Percentiles rank a stretch among this genome's conserved stretches.
These are phyloP conservation scores for Parapristionchus giblindavisi DNA, from an alignment of 2,888 invertebrate genomes.

Conservation along the genomic window DNA sequence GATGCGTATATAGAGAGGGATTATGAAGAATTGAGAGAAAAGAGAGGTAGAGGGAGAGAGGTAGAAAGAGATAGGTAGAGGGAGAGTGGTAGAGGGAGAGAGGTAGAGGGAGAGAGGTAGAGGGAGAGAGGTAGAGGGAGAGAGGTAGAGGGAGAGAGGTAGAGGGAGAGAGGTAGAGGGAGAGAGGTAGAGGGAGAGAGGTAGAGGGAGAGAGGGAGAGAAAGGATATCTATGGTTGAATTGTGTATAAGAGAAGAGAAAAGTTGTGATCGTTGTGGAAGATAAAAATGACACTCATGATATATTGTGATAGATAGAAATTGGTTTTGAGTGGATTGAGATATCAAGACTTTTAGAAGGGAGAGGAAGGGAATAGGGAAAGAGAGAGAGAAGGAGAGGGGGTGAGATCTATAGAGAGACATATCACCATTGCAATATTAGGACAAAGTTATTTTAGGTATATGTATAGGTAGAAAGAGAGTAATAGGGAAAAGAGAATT, in stretches of 20 bases:
- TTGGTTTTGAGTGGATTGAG: too few species aligned
- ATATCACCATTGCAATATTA: too few species aligned
- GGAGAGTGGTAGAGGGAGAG: neutral
- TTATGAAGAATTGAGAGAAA: neutral
- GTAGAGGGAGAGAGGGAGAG: constrained; percentile 21
- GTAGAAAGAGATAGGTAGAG: neutral
- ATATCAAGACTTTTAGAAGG: too few species aligned
- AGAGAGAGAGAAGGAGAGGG: neutral
- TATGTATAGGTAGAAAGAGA: too few species aligned
- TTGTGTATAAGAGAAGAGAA: too few species aligned
- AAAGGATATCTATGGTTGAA: constrained; percentile 24
- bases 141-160: neutral
- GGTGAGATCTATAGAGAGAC: constrained; percentile 2
- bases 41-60: neutral
- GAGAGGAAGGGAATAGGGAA: neutral
- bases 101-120: neutral
- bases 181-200: constrained; percentile 14
- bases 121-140: neutral
- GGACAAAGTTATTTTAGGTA: too few species aligned
- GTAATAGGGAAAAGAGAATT: too few species aligned
- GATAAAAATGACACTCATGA: too few species aligned
- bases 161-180: constrained; percentile 3
- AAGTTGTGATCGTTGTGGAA: too few species aligned
- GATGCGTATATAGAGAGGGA: too few species aligned
- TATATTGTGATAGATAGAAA: too few species aligned